Conservation (phyloP, 2,113 vertebrate genomes). For the Bettongia penicillata region DNA sequence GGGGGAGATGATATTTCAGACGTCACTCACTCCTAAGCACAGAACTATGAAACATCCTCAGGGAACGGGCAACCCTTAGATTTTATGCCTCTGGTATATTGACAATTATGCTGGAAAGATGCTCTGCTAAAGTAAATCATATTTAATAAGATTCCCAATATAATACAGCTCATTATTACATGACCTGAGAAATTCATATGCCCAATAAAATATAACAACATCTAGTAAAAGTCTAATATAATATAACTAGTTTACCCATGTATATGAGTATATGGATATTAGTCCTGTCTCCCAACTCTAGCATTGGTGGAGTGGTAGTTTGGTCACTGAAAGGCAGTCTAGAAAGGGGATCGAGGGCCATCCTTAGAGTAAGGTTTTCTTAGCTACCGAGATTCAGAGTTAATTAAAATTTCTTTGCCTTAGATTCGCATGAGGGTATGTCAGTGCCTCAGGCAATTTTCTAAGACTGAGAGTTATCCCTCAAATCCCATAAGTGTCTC, state of each 20-base stretch:
- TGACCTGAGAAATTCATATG: neutral
- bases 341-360: neutral
- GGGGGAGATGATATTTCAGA: neutral
- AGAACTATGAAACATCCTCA: neutral
- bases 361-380: neutral
- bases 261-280: neutral
- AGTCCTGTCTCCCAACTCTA: neutral
- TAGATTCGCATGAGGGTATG: neutral
- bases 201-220: neutral
- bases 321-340: neutral
- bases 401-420: neutral
- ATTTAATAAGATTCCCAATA: neutral
- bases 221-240: neutral
- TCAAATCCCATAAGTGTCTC: neutral
- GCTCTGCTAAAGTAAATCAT: neutral
- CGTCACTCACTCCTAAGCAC: neutral
- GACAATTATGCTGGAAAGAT: neutral
- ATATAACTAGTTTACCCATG: neutral
- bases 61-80: neutral
- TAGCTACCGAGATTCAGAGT: neutral
- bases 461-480: neutral
- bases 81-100: neutral
- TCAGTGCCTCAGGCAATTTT: neutral
- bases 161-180: neutral
- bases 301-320: neutral